Percentiles rank a stretch among this genome's conserved stretches.
These are phyloP conservation scores for Brachionus koreanus DNA, from an alignment of 1,140 invertebrate species.

Conservation along the genomic window DNA sequence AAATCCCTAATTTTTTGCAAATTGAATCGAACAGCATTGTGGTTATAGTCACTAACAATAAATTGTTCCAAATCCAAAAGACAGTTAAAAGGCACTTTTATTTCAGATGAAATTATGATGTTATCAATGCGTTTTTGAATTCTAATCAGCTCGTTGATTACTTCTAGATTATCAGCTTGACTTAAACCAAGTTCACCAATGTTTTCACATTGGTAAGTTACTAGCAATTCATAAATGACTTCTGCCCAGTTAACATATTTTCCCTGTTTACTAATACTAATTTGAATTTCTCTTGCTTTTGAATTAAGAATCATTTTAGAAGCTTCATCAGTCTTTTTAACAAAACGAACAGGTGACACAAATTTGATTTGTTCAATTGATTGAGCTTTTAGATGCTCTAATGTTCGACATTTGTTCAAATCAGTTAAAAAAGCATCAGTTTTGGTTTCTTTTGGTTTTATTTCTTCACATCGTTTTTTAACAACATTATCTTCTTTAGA, in stretches of 20 bases:
- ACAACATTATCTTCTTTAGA: neutral
- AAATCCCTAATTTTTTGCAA: neutral
- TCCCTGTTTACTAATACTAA: neutral
- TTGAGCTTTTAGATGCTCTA: neutral
- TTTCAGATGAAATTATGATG: neutral
- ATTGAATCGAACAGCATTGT: neutral
- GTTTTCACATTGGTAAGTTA: neutral
- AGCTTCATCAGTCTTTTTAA: neutral
- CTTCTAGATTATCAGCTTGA: conserved; percentile 6
- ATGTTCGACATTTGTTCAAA: neutral
- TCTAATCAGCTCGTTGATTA: neutral
- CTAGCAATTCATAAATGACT: neutral
- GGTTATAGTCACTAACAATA: conserved; percentile 1
- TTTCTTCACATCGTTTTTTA: neutral
- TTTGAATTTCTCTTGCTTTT: conserved; percentile 21
- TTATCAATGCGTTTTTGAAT: conserved; percentile 15
- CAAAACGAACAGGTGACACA: neutral
- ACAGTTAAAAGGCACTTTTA: neutral
- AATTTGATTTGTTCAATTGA: conserved; percentile 27
- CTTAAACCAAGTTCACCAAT: neutral
- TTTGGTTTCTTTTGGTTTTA: neutral
- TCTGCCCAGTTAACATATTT: conserved; percentile 30
- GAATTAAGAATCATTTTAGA: conserved; percentile 2
- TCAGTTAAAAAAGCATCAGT: neutral
- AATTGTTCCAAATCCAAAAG: neutral